phyloP scores from a whole-genome alignment of 2,113 vertebrate genomes.

The Cebus imitator region DNA sequence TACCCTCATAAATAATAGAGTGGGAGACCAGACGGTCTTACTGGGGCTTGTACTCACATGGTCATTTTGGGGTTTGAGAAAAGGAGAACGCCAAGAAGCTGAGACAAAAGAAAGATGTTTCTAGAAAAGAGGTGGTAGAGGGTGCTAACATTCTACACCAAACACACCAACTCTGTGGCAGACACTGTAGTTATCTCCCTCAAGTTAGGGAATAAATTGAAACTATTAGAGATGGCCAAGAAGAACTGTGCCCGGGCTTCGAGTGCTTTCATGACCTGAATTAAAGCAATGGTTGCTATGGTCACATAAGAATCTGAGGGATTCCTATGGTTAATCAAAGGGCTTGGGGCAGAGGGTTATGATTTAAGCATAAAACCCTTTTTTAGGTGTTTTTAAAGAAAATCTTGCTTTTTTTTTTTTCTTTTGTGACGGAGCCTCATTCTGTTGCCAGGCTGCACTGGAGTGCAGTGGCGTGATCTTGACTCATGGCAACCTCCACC shows the following conservation, averaged over 20 bases:
- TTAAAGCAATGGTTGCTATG: neutral
- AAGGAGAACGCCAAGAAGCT: constrained; percentile 25
- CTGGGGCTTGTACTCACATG: neutral
- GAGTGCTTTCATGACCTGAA: neutral
- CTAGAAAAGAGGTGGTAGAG: accelerated
- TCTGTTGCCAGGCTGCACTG: too few species aligned
- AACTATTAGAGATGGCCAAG: neutral
- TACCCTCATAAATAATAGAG: neutral
- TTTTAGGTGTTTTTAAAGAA: neutral
- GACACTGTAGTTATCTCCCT: neutral
- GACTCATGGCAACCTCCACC: too few species aligned
- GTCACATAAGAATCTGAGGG: neutral
- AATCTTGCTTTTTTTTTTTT: neutral
- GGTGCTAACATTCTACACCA: neutral
- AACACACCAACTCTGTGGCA: neutral
- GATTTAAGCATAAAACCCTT: neutral
- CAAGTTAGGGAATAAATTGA: neutral
- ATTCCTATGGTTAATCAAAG: neutral
- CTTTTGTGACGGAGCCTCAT: too few species aligned
- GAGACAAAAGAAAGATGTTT: neutral
- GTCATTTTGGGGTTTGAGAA: neutral
- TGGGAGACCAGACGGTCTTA: neutral
- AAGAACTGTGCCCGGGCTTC: neutral
- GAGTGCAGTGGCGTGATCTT: too few species aligned
- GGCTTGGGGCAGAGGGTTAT: neutral